Evolutionary conservation across 2,113 vertebrate species (phyloP), one percentile per base, ranked within the genome.

Genomic region (Candoia aspera): DNA sequence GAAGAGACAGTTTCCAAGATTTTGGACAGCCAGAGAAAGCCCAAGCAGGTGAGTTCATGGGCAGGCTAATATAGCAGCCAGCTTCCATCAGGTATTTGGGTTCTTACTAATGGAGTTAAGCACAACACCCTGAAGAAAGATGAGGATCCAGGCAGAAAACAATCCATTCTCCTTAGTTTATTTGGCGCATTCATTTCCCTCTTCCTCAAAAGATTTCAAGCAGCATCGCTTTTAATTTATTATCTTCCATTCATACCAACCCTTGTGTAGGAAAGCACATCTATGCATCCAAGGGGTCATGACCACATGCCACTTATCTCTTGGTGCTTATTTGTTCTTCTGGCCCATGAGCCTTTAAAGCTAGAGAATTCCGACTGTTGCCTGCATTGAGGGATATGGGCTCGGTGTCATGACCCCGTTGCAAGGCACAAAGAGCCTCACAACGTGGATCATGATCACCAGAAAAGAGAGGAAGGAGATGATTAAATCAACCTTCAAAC

Each of bases 291-390:
- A 90, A 2, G 19, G 84, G 1, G 23, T 33, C 79, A 15, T 60
- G 64, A 60, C 11, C 84, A n/a, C 12, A 62, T 29, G 10, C 37
- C 83, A 62, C 24, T 26, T 92, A 17, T 60, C 17, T 89, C 89
- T 93, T 86, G 90, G 91, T 91, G 92, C 21, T 84, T 21, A n/a
- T 91, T 89, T 94, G 89, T 90, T 92, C 90, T 91, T 60, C 87
- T 90, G 79, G 84, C 93, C 73, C 33, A 68, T 87, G 0, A 21
- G 37, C 86, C 11, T 92, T 91, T 73, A 33, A 95, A 93, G 91
- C 59, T 53, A 15, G 62, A 59, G 53, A 55, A 62, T 79, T 94
- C 37, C 90, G 87, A 90, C 91, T 96, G 90, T 86, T 95, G 94
- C 91, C 93, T 53, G 0, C 84, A 42, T 53, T 85, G 91, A 87